These are phyloP conservation scores for Platycheirus albimanus DNA, from an alignment of 2,888 invertebrate species.

Conservation along the genomic window DNA sequence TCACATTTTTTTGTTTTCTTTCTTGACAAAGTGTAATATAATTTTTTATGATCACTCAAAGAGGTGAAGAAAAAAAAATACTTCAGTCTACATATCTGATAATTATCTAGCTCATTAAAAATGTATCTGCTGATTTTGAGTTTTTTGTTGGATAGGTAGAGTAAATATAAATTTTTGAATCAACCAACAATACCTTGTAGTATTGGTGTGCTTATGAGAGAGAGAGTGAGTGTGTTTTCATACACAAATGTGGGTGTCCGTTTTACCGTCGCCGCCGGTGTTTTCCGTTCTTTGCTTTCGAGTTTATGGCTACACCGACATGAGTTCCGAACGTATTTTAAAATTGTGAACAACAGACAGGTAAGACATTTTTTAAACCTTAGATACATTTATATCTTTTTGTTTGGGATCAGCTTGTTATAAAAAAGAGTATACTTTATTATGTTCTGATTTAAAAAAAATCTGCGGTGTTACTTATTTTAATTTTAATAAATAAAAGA, in stretches of 20 bases:
- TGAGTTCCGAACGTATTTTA: neutral
- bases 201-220: conserved; percentile 3
- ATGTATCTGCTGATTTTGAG: conserved; percentile 16
- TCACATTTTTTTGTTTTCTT: too few relatives aligned
- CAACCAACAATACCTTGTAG: neutral
- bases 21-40: too few relatives aligned
- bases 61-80: conserved; percentile 4
- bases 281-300: neutral
- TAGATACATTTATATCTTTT: too few relatives aligned
- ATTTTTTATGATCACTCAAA: conserved; percentile 32
- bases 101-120: neutral
- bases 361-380: too few relatives aligned
- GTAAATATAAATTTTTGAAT: conserved; percentile 18
- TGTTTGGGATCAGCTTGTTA: too few relatives aligned
- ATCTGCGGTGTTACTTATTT: too few relatives aligned
- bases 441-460: too few relatives aligned
- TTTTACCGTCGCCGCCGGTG: conserved; percentile 48
- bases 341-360: neutral
- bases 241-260: neutral
- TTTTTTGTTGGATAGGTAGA: neutral
- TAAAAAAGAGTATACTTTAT: too few relatives aligned
- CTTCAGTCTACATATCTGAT: neutral
- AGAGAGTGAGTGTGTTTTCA: conserved; percentile 8
- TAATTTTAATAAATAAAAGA: too few relatives aligned
- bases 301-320: neutral